phyloP scores from a whole-genome alignment of 2,113 vertebrate species.

The Agapornis roseicollis region DNA sequence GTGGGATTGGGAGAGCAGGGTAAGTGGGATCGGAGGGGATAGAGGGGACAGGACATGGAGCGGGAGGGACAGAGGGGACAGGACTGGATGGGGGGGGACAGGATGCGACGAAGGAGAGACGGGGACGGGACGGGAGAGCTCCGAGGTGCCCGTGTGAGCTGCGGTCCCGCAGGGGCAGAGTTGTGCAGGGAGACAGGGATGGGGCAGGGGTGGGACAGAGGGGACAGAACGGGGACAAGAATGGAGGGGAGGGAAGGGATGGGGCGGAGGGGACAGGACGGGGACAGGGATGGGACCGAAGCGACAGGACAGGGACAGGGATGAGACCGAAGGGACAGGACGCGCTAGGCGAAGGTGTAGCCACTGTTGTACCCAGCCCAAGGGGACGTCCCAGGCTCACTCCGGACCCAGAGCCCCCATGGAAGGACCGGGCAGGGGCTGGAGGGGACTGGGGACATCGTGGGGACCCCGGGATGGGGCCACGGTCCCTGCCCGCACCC shows the following conservation, averaged over 20 bases:
- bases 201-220: background rate
- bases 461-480: background rate
- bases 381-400: background rate
- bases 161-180: background rate
- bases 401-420: accelerated
- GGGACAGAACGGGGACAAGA: no score
- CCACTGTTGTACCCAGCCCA: background rate
- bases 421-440: background rate
- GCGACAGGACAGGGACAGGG: background rate
- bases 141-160: background rate
- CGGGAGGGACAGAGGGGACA: background rate
- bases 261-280: background rate
- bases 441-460: background rate
- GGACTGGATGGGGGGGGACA: background rate
- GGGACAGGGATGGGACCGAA: background rate
- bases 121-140: background rate
- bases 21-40: background rate
- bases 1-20: background rate
- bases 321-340: background rate
- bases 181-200: background rate
- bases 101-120: background rate
- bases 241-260: no score
- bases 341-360: background rate
- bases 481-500: background rate
- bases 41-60: background rate